Conservation (phyloP, 2,113 vertebrate species). For the Oreochromis aureus region DNA sequence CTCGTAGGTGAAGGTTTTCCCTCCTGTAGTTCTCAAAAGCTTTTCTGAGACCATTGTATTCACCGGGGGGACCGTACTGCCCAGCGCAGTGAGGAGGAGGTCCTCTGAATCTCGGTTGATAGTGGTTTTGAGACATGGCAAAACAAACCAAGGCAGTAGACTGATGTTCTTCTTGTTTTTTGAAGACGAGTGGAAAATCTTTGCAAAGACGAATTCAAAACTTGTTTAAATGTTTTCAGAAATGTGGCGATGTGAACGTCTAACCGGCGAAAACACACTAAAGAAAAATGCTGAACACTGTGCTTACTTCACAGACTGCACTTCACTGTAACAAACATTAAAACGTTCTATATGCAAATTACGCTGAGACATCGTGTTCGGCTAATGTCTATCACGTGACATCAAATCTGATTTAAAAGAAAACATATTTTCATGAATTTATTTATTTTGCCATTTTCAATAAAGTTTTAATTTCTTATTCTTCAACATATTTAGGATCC, state of each 20-base stretch:
- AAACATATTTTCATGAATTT: too few relatives aligned
- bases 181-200: not conserved
- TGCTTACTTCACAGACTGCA: not conserved
- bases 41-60: not conserved
- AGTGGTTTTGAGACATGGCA: not conserved
- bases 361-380: too few relatives aligned
- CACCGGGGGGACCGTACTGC: accelerated
- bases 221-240: not conserved
- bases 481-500: too few relatives aligned
- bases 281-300: not conserved
- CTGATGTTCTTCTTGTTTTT: not conserved
- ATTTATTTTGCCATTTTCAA: too few relatives aligned
- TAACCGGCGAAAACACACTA: not conserved
- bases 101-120: not conserved
- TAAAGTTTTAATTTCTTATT: too few relatives aligned
- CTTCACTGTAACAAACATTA: too few relatives aligned
- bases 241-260: not conserved
- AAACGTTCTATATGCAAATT: too few relatives aligned
- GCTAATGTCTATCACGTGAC: too few relatives aligned
- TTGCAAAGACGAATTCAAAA: not conserved
- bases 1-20: not conserved
- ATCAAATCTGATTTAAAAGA: too few relatives aligned
- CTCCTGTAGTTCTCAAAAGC: not conserved
- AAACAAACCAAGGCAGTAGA: not conserved
- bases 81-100: not conserved